Conservation (phyloP, 2,888 invertebrate species). For the Emmelina monodactyla region DNA sequence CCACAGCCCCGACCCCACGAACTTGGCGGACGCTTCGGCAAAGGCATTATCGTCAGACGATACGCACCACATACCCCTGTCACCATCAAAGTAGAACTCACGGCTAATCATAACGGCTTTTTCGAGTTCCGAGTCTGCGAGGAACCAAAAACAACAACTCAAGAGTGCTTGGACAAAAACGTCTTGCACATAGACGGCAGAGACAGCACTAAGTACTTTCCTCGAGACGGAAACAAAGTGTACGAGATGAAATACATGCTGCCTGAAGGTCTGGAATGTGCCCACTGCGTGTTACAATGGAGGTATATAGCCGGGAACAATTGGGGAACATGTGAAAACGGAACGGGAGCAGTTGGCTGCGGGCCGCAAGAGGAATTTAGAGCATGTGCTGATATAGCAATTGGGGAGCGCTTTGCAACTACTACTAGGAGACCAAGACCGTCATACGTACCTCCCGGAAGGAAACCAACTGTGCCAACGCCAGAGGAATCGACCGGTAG, state of each 20-base stretch:
- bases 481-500: constrained; percentile 50
- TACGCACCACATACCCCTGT: constrained; percentile 75
- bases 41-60: constrained; percentile 81
- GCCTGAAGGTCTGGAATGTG: constrained; percentile 72
- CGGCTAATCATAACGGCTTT: constrained; percentile 86
- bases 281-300: constrained; percentile 89
- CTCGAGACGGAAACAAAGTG: constrained; percentile 78
- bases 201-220: constrained; percentile 71
- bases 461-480: constrained; percentile 45
- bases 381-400: constrained; percentile 82
- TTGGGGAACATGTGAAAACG: constrained; percentile 79
- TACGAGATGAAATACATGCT: constrained; percentile 78
- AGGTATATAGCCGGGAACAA: constrained; percentile 86
- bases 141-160: constrained; percentile 72
- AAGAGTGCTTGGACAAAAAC: constrained; percentile 80
- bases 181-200: constrained; percentile 64
- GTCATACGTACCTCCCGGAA: constrained; percentile 45
- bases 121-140: constrained; percentile 87
- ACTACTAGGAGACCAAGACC: constrained; percentile 53
- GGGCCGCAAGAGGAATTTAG: constrained; percentile 90
- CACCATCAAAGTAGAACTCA: constrained; percentile 81
- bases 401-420: constrained; percentile 64
- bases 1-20: constrained; percentile 79
- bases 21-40: constrained; percentile 82
- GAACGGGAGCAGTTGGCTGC: constrained; percentile 82